These are phyloP conservation scores for Leucoptera coffeella DNA, from an alignment of 2,888 invertebrate genomes.

Conservation along the genomic window DNA sequence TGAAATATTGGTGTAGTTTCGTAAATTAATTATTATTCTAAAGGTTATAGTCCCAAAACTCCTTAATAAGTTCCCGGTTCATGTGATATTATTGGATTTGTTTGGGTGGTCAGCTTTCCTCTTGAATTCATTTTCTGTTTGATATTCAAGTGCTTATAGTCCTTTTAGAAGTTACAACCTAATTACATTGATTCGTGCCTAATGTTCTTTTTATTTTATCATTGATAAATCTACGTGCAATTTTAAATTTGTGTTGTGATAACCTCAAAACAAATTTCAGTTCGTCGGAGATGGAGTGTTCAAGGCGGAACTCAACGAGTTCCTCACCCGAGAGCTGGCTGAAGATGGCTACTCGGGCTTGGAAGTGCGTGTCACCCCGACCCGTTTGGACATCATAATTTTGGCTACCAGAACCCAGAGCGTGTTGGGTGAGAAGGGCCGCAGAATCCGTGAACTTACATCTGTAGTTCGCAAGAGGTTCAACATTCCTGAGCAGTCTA, in stretches of 20 bases:
- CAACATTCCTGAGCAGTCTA: slow-evolving; percentile 90
- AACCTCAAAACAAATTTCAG: slow-evolving; percentile 46
- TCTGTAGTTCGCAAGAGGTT: slow-evolving; percentile 98
- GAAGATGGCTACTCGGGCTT: slow-evolving; percentile 99
- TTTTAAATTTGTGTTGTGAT: too few species aligned
- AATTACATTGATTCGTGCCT: too few species aligned
- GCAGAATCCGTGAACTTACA: slow-evolving; percentile 94
- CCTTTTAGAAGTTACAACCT: too few species aligned
- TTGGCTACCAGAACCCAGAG: slow-evolving; percentile 98
- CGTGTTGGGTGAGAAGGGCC: slow-evolving; percentile 96
- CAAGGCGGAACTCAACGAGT: slow-evolving; percentile 98
- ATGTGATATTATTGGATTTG: slow-evolving; percentile 31
- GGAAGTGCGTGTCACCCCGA: slow-evolving; percentile 96
- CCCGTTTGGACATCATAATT: slow-evolving; percentile 97
- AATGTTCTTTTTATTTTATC: too few species aligned
- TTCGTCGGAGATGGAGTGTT: slow-evolving; percentile 99
- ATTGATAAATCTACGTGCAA: too few species aligned
- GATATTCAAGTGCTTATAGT: too few species aligned
- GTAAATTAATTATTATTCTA: background rate
- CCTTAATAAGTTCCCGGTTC: too few species aligned
- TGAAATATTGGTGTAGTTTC: slow-evolving; percentile 11
- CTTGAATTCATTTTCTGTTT: too few species aligned
- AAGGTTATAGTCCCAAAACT: too few species aligned
- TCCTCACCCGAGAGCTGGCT: slow-evolving; percentile 95
- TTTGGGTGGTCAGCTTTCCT: too few species aligned